Conservation (phyloP, 2,797 vertebrate genomes). For the Micrastur ruficollis region DNA sequence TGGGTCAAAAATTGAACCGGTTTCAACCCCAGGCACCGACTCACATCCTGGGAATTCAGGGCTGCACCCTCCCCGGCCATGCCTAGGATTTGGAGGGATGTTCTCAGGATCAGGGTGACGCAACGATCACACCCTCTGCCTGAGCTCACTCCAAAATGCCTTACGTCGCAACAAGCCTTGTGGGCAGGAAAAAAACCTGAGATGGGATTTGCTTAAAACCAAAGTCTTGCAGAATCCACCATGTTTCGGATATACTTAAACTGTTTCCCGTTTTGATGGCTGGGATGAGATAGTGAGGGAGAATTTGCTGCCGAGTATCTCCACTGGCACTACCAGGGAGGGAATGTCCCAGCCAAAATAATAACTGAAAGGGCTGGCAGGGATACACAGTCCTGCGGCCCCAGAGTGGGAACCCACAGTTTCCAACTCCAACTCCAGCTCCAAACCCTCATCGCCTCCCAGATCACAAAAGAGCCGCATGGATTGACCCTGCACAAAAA, state of each 20-base stretch:
- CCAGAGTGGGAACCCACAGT: rapidly evolving
- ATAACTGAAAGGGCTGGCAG: not conserved
- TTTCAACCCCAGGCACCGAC: not conserved
- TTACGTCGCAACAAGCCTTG: not conserved
- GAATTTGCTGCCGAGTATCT: not conserved
- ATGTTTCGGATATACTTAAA: not conserved
- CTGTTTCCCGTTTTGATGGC: not conserved
- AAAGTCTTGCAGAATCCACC: conserved; percentile 12
- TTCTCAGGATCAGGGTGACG: not conserved
- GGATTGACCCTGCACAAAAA: not conserved
- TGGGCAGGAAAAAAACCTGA: not conserved
- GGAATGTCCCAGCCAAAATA: not conserved
- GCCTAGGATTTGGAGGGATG: not conserved
- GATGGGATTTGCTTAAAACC: not conserved
- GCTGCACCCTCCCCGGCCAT: not conserved
- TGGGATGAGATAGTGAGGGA: not conserved
- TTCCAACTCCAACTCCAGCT: not conserved
- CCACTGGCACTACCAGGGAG: not conserved
- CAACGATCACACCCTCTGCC: not conserved
- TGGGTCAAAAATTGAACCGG: not conserved
- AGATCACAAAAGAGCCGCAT: rapidly evolving
- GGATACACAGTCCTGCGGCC: rapidly evolving
- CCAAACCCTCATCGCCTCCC: not conserved
- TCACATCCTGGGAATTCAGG: not conserved
- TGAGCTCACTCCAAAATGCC: not conserved